Evolutionary conservation across 2,113 vertebrate species (phyloP).

Genomic region (Pteruthius melanotis): DNA sequence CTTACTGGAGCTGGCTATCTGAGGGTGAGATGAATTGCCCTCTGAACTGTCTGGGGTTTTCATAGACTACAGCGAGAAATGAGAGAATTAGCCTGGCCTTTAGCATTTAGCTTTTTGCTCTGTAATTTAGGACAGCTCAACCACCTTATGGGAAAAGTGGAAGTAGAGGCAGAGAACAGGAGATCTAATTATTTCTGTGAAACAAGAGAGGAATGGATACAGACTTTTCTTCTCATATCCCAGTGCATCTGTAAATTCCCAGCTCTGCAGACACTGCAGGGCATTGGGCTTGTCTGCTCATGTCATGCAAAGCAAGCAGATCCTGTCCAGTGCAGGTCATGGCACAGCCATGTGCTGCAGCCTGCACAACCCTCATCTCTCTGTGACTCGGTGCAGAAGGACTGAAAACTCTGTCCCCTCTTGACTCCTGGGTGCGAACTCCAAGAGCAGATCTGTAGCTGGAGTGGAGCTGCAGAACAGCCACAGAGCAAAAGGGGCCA

Average conservation of each 20-base stretch:
- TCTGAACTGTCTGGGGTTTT: background rate
- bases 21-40: background rate
- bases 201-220: background rate
- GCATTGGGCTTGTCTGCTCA: background rate
- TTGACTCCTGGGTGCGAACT: background rate
- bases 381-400: background rate
- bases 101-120: constrained; percentile 9
- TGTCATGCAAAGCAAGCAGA: background rate
- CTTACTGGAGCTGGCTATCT: constrained; percentile 19
- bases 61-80: background rate
- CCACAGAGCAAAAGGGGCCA: background rate
- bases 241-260: background rate
- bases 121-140: constrained; percentile 6
- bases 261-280: background rate
- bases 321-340: background rate
- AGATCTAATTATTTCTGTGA: constrained; percentile 5
- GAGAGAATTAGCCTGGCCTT: background rate
- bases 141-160: background rate
- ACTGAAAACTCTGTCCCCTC: background rate
- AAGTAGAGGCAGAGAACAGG: background rate
- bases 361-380: background rate
- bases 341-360: background rate
- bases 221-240: background rate
- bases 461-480: background rate
- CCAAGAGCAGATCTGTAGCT: background rate